Base-by-base conservation (phyloP, 2,888 invertebrate genomes). In the Rugalucina vietnamica region DNA sequence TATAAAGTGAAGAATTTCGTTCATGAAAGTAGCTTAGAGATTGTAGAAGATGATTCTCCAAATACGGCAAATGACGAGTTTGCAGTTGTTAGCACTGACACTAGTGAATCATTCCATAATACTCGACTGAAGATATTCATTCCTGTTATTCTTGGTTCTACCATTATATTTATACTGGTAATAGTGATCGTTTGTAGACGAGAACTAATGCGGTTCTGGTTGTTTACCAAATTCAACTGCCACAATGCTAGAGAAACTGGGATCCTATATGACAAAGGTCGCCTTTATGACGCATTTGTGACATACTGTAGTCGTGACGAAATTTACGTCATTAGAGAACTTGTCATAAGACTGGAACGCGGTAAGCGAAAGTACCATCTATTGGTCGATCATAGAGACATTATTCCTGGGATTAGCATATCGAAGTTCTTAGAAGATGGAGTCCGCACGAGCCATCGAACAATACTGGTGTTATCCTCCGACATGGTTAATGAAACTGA, bases 401-500 rank as follows among this genome's bases (percentile, higher is more conserved):
- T 91, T 89, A 90, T 87, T 3, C 77, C 89, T 29, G 89, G 93
- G 1, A 93, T 93, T 29, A 87, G 91, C 95, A 96, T 98, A 89
- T 97, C 97, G 76, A 98, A 98, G 94, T 97, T 98, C 87, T 97
- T 98, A 93, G 97, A 97, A 92, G 97, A 97, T 94, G 98, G 98
- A 79, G 97, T 98, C 72, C 97, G 98, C 95, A 97, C 97, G 71
- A 97, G 97, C 87, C 96, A 97, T 85, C 96, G 98, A 88, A 97
- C 98, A 85, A 97, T 98, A 91, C 97, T 98, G 96, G 97, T 98
- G 89, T 96, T 98, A 76, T 98, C 98, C 86, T 97, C 97, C 94
- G 97, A 98, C 95, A 98, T 98, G 94, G 96, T 98, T 91, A 98
- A 98, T 93, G 97, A 98, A 94, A 97, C 97, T 95, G 97, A 97